These are phyloP conservation scores for Eolophus roseicapilla DNA, from an alignment of 2,113 vertebrate species.

Conservation along the genomic window DNA sequence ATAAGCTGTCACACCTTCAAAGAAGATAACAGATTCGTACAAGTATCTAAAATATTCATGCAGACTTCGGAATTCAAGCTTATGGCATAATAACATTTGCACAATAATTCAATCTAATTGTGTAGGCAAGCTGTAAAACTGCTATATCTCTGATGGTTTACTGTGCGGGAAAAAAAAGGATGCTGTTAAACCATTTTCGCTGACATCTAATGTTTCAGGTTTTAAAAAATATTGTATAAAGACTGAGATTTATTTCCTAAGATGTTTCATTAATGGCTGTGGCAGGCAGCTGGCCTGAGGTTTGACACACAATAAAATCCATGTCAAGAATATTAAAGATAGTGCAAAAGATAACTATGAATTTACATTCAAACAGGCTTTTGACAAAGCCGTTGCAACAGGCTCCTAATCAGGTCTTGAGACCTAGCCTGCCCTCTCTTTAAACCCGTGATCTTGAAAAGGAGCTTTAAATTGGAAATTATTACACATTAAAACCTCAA, in stretches of 20 bases:
- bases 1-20: constrained; percentile 47
- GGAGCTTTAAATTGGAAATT: constrained; percentile 99
- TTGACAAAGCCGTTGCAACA: constrained; percentile 96
- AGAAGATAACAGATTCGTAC: constrained; percentile 65
- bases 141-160: constrained; percentile 66
- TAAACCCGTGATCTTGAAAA: constrained; percentile 96
- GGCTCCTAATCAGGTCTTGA: constrained; percentile 91
- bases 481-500: constrained; percentile 99
- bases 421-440: constrained; percentile 90
- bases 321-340: constrained; percentile 93
- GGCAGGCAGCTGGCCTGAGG: constrained; percentile 82
- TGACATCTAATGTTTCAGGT: constrained; percentile 84
- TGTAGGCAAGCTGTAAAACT: constrained; percentile 61
- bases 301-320: constrained; percentile 93
- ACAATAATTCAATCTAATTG: constrained; percentile 77
- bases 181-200: constrained; percentile 74
- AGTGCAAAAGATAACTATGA: constrained; percentile 88
- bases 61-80: constrained; percentile 64
- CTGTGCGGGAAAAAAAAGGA: not conserved
- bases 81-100: constrained; percentile 53
- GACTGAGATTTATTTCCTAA: constrained; percentile 87
- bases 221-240: constrained; percentile 83
- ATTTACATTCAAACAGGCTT: constrained; percentile 98
- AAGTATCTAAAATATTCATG: constrained; percentile 54
- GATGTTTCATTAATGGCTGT: constrained; percentile 87